Base-by-base conservation (phyloP, 2,888 invertebrate species). In the Lordiphosa fenestrarum region DNA sequence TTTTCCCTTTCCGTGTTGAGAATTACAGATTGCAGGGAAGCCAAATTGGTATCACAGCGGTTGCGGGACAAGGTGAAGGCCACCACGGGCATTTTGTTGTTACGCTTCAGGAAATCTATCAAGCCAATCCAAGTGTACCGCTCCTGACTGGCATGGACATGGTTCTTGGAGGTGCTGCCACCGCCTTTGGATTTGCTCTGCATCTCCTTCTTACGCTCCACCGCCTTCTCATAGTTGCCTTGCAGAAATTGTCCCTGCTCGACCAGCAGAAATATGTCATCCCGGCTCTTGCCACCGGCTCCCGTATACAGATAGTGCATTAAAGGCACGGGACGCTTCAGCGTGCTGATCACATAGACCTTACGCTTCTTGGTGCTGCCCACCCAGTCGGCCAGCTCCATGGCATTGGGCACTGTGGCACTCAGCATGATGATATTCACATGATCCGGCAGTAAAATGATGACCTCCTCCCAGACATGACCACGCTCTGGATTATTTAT, bases 391-490 rank as follows among this genome's bases (percentile, higher is more conserved):
- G 99, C 99, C 90, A 99, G 97, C 89, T 98, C 96, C 63, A 97
- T 91, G 0, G 97, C 95, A 89, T 99, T 99, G 0, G 99, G 99
- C 21, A 99, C 99, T 0, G 99, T 99, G 0, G 99, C 99, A 87
- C 98, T 98, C 40, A 99, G 90, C 93, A 99, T 95, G 30, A 99
- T 97, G 63, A 99, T 97, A 76, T 94, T 96, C 6, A 99, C 98
- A 88, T 97, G 97, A 5, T 95, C 93, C 0, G 99, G 99, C 51
- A 99, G 90, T 87, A 99, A 92, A 77, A 99, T 99, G 3, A 99
- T 91, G 0, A 97, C 98, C 90, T 99, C 99, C 90, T 99, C 99
- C 99, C 99, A 99, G 0, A 99, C 99, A 86, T 99, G 98, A 9
- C 99, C 99, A 66, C 99, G 96, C 91, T 98, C 97, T 39, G 94